A percentile compares a stretch with the other conserved stretches of the same genome.
phyloP scores from a whole-genome alignment of 2,888 invertebrate genomes.

The Limnephilus lunatus region DNA sequence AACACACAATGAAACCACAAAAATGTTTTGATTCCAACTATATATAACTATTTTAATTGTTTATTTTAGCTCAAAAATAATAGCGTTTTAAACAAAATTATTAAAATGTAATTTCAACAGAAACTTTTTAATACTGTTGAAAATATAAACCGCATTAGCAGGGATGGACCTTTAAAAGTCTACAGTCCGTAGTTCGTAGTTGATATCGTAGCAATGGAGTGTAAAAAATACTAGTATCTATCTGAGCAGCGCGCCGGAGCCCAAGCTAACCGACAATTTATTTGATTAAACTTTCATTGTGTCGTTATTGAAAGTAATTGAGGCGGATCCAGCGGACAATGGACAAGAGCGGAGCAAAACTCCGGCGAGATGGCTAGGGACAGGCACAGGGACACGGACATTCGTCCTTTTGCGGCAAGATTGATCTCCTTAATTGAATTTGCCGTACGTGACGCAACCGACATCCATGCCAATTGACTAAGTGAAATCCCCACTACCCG shows the following conservation, averaged over 20 bases:
- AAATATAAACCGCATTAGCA: not conserved
- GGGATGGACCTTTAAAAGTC: not conserved
- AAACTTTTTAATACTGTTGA: not conserved
- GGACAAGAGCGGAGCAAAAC: slow-evolving; percentile 6
- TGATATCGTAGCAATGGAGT: not conserved
- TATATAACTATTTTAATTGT: not conserved
- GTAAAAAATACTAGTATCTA: slow-evolving; percentile 11
- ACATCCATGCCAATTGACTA: slow-evolving; percentile 39
- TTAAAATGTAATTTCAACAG: not conserved
- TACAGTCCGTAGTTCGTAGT: not conserved
- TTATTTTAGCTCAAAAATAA: not conserved
- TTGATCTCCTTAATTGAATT: slow-evolving; percentile 58
- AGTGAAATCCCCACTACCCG: slow-evolving; percentile 25
- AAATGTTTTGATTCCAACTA: not conserved
- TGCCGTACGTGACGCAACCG: slow-evolving; percentile 52
- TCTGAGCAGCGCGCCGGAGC: slow-evolving; percentile 16
- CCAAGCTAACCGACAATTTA: slow-evolving; percentile 62
- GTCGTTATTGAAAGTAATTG: slow-evolving; percentile 65
- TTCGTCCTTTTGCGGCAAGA: slow-evolving; percentile 36
- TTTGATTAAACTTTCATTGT: slow-evolving; percentile 66
- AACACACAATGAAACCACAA: not conserved
- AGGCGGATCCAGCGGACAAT: slow-evolving; percentile 49
- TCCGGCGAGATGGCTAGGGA: slow-evolving; percentile 17
- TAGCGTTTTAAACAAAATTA: not conserved
- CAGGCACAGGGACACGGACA: slow-evolving; percentile 17